phyloP scores from a whole-genome alignment of 1,140 invertebrate genomes.

The Phortica variegata region DNA sequence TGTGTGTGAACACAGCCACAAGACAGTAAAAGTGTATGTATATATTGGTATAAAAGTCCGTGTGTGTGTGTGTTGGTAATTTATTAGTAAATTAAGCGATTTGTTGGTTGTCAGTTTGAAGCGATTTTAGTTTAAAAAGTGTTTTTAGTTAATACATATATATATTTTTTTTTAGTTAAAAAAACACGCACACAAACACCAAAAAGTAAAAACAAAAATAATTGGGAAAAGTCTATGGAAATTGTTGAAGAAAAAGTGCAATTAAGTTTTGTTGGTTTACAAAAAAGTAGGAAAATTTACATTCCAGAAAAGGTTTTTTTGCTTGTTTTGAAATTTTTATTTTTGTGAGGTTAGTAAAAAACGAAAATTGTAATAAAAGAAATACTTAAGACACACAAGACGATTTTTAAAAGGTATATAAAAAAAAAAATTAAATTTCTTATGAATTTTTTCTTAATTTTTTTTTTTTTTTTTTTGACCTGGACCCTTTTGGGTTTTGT shows the following conservation, averaged over 20 bases:
- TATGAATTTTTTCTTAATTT: constrained; percentile 15
- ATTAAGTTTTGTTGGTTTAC: no score
- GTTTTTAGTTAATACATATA: no score
- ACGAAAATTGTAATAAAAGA: no score
- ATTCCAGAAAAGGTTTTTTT: no score
- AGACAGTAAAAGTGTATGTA: no score
- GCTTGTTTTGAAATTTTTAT: constrained; percentile 8
- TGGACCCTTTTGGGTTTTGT: no score
- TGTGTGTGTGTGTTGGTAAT: background rate
- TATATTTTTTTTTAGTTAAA: background rate
- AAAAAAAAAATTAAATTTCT: background rate
- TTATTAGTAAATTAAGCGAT: constrained; percentile 2
- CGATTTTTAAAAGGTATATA: background rate
- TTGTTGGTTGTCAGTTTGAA: no score
- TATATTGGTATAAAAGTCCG: constrained; percentile 11
- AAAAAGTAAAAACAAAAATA: constrained; percentile 17
- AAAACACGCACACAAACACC: constrained; percentile 13
- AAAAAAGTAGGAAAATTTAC: constrained; percentile 18
- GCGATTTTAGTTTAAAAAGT: no score
- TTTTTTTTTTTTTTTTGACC: constrained; percentile 17
- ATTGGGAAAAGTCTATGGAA: no score
- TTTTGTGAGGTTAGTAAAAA: constrained; percentile 12
- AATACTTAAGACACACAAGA: background rate
- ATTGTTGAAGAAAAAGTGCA: constrained; percentile 15
- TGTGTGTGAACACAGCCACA: constrained; percentile 24